Conservation (phyloP, 2,888 invertebrate species). For the Vesta saturnalis region DNA sequence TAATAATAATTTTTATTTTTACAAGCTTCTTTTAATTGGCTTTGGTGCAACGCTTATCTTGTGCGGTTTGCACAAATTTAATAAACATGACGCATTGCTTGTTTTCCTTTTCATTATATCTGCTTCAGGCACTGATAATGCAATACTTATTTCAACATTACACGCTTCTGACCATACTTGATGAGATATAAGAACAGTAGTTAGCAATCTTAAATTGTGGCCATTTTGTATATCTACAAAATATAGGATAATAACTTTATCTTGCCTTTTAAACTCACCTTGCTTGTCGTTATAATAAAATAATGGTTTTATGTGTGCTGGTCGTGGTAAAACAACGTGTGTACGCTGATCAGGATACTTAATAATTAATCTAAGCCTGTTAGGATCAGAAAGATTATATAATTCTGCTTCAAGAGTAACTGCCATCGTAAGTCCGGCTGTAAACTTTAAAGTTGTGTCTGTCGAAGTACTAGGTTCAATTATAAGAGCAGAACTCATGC, state of each 20-base stretch:
- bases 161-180: slow-evolving; percentile 94
- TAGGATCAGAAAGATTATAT: slow-evolving; percentile 78
- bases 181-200: slow-evolving; percentile 89
- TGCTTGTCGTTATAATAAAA: slow-evolving; percentile 64
- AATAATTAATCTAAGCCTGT: slow-evolving; percentile 82
- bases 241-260: background rate
- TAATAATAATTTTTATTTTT: no score
- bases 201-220: slow-evolving; percentile 76
- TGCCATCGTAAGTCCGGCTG: slow-evolving; percentile 90
- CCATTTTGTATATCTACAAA: slow-evolving; percentile 65
- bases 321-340: slow-evolving; percentile 83
- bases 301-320: slow-evolving; percentile 79
- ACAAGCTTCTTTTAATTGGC: slow-evolving; percentile 81
- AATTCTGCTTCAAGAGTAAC: slow-evolving; percentile 90
- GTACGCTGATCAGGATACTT: slow-evolving; percentile 92
- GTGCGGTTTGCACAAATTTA: slow-evolving; percentile 87
- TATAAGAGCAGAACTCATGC: slow-evolving; percentile 83
- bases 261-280: slow-evolving; percentile 41
- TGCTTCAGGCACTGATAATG: slow-evolving; percentile 76
- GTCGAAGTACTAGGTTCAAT: slow-evolving; percentile 85
- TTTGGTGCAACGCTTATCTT: slow-evolving; percentile 89
- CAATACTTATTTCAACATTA: slow-evolving; percentile 86
- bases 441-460: slow-evolving; percentile 87
- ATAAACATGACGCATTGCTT: slow-evolving; percentile 65
- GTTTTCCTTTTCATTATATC: slow-evolving; percentile 62